Evolutionary conservation across 2,888 invertebrate species (phyloP).

Genomic region (Agrotis puta): DNA sequence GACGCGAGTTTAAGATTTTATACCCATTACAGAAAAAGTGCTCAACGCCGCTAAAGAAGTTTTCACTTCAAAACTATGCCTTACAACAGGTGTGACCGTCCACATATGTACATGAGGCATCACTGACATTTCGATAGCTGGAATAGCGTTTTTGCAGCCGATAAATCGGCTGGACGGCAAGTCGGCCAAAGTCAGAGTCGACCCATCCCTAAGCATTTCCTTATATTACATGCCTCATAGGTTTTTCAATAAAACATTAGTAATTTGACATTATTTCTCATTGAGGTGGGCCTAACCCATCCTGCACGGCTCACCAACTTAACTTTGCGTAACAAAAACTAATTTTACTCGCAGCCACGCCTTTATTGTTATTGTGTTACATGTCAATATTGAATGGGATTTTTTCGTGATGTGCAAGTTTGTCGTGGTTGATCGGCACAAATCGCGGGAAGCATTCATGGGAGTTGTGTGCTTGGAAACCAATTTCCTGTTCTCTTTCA

Average conservation of each 20-base stretch:
- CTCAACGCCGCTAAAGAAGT: no score
- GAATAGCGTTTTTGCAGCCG: no score
- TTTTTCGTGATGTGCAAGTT: conserved; percentile 66
- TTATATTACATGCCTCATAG: conserved; percentile 69
- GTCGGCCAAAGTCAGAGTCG: no score
- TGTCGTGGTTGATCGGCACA: conserved; percentile 79
- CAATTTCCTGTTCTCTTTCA: conserved; percentile 89
- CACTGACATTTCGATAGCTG: no score
- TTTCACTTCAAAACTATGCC: no score
- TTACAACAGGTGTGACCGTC: no score
- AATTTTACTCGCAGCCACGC: conserved; percentile 37
- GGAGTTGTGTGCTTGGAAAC: conserved; percentile 85
- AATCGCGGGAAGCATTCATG: conserved; percentile 85
- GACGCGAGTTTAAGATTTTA: no score
- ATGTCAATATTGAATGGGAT: conserved; percentile 65
- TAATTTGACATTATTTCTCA: conserved; percentile 74
- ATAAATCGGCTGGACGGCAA: no score
- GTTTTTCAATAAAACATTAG: conserved; percentile 74
- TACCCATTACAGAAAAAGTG: no score
- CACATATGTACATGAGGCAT: no score
- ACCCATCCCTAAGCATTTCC: conserved; percentile 52
- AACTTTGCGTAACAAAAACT: conserved; percentile 44
- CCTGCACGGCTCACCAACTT: conserved; percentile 60
- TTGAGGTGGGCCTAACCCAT: conserved; percentile 71
- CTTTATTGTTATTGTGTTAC: conserved; percentile 52